phyloP scores from a whole-genome alignment of 2,888 invertebrate genomes.

The Ashinkailepas kermadecensis region DNA sequence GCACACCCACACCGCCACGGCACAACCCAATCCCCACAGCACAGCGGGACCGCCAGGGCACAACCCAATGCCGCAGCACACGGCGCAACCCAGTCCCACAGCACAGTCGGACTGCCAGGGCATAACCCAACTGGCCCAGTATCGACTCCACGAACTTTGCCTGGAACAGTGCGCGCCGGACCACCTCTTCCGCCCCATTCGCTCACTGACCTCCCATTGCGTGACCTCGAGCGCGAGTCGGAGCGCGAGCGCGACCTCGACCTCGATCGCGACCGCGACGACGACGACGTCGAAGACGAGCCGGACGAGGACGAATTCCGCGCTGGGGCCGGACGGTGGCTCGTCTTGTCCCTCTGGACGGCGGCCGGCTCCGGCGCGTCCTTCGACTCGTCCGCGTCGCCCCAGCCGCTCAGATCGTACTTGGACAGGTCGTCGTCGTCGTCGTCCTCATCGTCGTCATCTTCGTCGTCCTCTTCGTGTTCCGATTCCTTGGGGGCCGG shows the following conservation, averaged over 20 bases:
- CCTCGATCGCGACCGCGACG: slow-evolving; percentile 18
- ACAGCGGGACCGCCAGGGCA: too few species aligned
- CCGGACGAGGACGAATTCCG: background rate
- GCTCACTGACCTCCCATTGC: background rate
- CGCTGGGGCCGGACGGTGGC: background rate
- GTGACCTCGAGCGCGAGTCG: background rate
- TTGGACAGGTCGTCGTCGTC: slow-evolving; percentile 62
- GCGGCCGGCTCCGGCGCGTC: background rate
- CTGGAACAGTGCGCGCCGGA: too few species aligned
- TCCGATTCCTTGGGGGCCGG: slow-evolving; percentile 30
- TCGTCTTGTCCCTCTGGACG: background rate
- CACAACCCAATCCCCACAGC: too few species aligned
- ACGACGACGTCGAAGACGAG: background rate
- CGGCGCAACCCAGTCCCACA: too few species aligned
- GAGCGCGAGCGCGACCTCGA: slow-evolving; percentile 24
- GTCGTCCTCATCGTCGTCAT: slow-evolving; percentile 43
- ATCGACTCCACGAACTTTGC: too few species aligned
- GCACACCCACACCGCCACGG: too few species aligned
- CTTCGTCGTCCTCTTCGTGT: slow-evolving; percentile 34
- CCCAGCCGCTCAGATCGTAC: slow-evolving; percentile 62
- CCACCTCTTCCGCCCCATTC: background rate
- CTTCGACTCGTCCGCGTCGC: slow-evolving; percentile 51
- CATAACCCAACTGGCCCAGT: background rate
- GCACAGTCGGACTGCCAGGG: background rate
- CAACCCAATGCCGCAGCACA: too few species aligned